Conservation (phyloP, 2,113 vertebrate species). For the Cinclus mexicanus region DNA sequence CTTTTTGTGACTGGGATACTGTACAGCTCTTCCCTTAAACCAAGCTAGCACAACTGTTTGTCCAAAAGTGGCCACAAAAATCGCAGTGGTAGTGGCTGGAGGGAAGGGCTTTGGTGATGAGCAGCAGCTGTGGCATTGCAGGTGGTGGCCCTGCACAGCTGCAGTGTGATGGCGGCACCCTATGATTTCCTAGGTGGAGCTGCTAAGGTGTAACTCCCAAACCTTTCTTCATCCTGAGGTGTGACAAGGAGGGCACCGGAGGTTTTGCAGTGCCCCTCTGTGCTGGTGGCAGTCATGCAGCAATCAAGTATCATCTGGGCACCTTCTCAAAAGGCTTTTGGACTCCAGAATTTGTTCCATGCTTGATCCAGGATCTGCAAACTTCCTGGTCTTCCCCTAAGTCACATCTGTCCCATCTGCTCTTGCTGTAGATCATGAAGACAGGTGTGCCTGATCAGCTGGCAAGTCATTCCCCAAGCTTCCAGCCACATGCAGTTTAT, state of each 20-base stretch:
- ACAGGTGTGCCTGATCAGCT: background rate
- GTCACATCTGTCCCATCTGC: background rate
- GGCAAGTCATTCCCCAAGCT: accelerated
- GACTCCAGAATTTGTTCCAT: background rate
- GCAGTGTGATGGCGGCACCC: accelerated
- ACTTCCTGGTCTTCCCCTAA: background rate
- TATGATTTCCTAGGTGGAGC: background rate
- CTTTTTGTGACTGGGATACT: background rate
- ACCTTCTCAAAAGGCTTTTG: background rate
- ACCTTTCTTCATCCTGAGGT: background rate
- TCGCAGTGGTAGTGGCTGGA: background rate
- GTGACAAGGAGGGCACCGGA: accelerated
- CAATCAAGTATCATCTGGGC: background rate
- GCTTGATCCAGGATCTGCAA: background rate
- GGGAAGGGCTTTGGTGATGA: background rate
- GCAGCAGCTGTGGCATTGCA: background rate
- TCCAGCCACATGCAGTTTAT: accelerated
- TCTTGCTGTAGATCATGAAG: background rate
- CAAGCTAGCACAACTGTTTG: background rate
- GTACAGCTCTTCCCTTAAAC: background rate
- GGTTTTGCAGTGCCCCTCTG: background rate
- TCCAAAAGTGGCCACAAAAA: background rate
- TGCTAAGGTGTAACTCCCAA: background rate
- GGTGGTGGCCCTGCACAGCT: background rate
- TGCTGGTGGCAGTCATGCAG: background rate